These are phyloP conservation scores for Trichonephila clavata DNA, from an alignment of 1,140 invertebrate genomes.

Conservation along the genomic window DNA sequence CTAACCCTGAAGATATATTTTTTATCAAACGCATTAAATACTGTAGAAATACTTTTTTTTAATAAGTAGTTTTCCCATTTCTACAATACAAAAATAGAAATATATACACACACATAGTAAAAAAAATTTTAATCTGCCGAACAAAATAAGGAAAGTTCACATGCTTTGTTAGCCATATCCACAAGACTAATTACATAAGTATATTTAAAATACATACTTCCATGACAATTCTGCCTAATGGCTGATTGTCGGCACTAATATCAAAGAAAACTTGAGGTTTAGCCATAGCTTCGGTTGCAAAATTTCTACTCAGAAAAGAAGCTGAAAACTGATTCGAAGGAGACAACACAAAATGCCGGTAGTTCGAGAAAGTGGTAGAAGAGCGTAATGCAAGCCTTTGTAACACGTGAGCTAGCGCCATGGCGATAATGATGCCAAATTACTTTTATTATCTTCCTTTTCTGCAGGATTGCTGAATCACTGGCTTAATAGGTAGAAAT, in stretches of 20 bases:
- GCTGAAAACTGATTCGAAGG: background rate
- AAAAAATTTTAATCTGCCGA: no score
- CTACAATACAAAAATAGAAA: no score
- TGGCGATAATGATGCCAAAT: slow-evolving; percentile 51
- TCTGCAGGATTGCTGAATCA: no score
- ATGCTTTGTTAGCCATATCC: no score
- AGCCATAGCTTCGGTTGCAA: slow-evolving; percentile 85
- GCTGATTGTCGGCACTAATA: slow-evolving; percentile 89
- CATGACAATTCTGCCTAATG: slow-evolving; percentile 92
- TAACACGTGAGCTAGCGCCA: slow-evolving; percentile 58
- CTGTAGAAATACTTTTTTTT: no score
- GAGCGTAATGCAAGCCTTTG: slow-evolving; percentile 49
- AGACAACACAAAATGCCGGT: background rate
- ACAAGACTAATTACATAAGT: background rate
- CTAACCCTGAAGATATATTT: no score
- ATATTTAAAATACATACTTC: slow-evolving; percentile 86
- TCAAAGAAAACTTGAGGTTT: slow-evolving; percentile 94
- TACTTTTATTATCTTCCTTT: no score
- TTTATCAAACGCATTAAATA: no score
- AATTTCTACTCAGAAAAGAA: background rate
- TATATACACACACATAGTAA: no score
- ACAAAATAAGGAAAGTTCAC: no score
- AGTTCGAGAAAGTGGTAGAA: slow-evolving; percentile 2
- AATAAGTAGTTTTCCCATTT: no score
- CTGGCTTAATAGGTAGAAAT: no score